Conservation (phyloP, 2,888 invertebrate species). For the Spodoptera littoralis region DNA sequence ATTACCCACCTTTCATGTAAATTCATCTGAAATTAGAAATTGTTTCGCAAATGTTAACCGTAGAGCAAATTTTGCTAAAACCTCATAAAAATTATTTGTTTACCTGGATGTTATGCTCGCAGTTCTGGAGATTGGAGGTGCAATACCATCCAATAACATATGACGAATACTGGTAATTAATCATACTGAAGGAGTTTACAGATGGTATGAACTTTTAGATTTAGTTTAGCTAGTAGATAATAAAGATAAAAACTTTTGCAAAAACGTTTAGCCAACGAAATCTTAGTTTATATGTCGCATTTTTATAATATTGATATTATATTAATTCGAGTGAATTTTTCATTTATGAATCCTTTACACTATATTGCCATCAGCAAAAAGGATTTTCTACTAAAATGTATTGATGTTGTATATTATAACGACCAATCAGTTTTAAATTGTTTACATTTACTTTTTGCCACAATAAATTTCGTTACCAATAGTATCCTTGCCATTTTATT, state of each 20-base stretch:
- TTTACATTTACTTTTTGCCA: conserved; percentile 38
- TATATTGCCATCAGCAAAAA: neutral
- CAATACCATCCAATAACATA: neutral
- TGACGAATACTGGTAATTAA: neutral
- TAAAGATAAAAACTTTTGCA: conserved; percentile 3
- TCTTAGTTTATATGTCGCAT: neutral
- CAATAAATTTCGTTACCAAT: conserved; percentile 31
- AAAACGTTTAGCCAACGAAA: conserved; percentile 1
- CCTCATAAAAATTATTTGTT: too few species aligned
- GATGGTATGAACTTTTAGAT: conserved; percentile 11
- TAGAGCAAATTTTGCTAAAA: too few species aligned
- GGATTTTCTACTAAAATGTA: conserved; percentile 8
- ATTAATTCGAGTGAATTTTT: too few species aligned
- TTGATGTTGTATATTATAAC: conserved; percentile 30
- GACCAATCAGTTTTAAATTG: conserved; percentile 17
- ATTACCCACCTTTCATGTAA: too few species aligned
- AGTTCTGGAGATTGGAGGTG: conserved; percentile 11
- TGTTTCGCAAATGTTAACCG: too few species aligned
- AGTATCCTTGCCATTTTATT: conserved; percentile 19
- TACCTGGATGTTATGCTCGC: too few species aligned
- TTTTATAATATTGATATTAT: neutral
- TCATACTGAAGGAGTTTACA: neutral
- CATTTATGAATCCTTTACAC: neutral
- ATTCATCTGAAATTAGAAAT: too few species aligned
- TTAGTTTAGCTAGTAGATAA: conserved; percentile 10